Conservation (phyloP, 1,140 invertebrate genomes). For the Saccostrea glomerata region DNA sequence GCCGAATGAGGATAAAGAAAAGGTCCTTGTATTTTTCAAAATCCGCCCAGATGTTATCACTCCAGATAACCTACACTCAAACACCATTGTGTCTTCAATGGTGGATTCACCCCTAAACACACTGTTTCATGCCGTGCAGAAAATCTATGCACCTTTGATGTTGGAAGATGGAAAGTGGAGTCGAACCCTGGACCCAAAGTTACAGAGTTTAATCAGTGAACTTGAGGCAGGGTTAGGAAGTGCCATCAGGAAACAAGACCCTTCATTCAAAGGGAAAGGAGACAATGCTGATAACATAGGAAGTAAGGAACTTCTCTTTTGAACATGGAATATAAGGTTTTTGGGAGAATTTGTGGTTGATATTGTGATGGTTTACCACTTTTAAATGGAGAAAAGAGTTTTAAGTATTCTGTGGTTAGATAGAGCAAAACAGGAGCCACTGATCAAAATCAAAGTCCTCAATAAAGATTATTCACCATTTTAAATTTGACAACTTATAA, state of each 20-base stretch:
- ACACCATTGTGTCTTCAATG: constrained; percentile 82
- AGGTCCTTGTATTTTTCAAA: constrained; percentile 83
- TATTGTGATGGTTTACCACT: no score
- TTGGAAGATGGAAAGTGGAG: constrained; percentile 81
- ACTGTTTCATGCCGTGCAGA: constrained; percentile 82
- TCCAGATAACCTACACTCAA: constrained; percentile 80
- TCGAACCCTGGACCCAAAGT: constrained; percentile 80
- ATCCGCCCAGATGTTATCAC: constrained; percentile 81
- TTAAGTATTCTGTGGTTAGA: no score
- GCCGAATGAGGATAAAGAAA: constrained; percentile 72
- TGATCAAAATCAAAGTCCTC: no score
- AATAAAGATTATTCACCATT: no score
- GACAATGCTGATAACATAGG: constrained; percentile 73
- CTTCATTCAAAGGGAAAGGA: constrained; percentile 65
- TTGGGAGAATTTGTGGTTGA: no score
- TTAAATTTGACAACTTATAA: no score
- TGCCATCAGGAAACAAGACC: constrained; percentile 77
- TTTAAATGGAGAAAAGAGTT: no score
- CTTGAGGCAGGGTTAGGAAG: constrained; percentile 80
- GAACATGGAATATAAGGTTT: background rate
- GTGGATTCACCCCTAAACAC: constrained; percentile 81
- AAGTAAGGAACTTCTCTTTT: constrained; percentile 65
- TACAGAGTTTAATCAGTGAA: constrained; percentile 81
- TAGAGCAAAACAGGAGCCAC: no score
- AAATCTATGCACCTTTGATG: constrained; percentile 79